A percentile compares a stretch with the other conserved stretches of the same genome.
phyloP scores from a whole-genome alignment of 2,113 vertebrate genomes.

The Gadus macrocephalus region DNA sequence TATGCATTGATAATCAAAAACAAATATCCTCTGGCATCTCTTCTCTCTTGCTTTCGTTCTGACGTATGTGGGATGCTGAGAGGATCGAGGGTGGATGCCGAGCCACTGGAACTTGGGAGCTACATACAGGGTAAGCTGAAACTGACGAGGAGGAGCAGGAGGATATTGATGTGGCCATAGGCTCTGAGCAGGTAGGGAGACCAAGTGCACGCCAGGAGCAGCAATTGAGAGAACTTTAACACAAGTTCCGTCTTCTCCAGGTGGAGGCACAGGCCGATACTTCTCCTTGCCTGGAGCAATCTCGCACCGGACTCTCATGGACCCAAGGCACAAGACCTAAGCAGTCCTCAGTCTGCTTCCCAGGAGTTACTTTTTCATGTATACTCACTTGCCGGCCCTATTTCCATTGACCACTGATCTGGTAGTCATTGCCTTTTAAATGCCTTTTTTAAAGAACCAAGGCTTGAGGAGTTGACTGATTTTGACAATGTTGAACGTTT shows the following conservation, averaged over 20 bases:
- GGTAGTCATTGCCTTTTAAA: neutral
- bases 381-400: neutral
- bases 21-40: no score
- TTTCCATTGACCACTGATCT: neutral
- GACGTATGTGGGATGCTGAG: no score
- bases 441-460: neutral
- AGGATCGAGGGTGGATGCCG: no score
- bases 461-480: neutral
- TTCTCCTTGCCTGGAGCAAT: neutral
- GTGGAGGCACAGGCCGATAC: neutral
- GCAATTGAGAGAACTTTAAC: neutral
- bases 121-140: neutral
- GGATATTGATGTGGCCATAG: neutral
- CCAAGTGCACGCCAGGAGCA: neutral
- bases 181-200: neutral
- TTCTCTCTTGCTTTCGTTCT: no score
- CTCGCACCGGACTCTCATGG: neutral
- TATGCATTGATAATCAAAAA: no score
- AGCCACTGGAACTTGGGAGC: no score
- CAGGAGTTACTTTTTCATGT: neutral
- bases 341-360: neutral
- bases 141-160: neutral
- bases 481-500: neutral
- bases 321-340: neutral
- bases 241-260: neutral